Conservation (phyloP, 2,113 vertebrate species). For the Prionailurus bengalensis region DNA sequence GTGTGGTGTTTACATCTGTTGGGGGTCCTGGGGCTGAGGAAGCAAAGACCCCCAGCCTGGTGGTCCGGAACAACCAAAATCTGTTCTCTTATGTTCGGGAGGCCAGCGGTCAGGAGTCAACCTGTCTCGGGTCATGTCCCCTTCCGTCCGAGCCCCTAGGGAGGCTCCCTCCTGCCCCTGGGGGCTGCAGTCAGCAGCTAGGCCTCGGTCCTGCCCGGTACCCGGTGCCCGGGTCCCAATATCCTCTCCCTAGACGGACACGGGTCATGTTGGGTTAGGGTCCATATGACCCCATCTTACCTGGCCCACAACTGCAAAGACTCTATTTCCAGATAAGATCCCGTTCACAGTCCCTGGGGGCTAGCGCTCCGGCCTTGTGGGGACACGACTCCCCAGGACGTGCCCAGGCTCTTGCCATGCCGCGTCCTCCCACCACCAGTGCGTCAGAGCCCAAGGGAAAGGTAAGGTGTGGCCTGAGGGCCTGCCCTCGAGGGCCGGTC, state of each 20-base stretch:
- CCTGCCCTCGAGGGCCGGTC: not conserved
- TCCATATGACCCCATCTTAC: rapidly evolving
- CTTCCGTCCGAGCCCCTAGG: not conserved
- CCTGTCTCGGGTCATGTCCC: not conserved
- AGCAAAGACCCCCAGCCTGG: too few relatives aligned
- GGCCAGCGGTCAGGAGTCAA: not conserved
- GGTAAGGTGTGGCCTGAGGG: not conserved
- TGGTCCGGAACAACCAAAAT: rapidly evolving
- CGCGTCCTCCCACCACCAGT: rapidly evolving
- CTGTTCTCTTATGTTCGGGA: not conserved
- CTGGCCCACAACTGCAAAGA: rapidly evolving
- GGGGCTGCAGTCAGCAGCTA: not conserved
- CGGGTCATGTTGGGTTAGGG: rapidly evolving
- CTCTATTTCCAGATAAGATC: not conserved
- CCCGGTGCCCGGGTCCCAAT: rapidly evolving
- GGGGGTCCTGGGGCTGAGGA: rapidly evolving
- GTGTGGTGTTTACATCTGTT: rapidly evolving
- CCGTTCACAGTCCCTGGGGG: rapidly evolving
- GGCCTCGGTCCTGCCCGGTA: not conserved
- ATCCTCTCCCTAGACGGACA: not conserved
- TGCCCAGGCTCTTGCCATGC: rapidly evolving
- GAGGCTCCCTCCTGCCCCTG: not conserved
- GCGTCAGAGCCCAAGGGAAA: rapidly evolving
- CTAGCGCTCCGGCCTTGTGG: rapidly evolving
- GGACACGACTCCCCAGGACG: rapidly evolving